These are phyloP conservation scores for Odontamblyopus rebecca DNA, from an alignment of 2,797 vertebrate genomes.

Conservation along the genomic window DNA sequence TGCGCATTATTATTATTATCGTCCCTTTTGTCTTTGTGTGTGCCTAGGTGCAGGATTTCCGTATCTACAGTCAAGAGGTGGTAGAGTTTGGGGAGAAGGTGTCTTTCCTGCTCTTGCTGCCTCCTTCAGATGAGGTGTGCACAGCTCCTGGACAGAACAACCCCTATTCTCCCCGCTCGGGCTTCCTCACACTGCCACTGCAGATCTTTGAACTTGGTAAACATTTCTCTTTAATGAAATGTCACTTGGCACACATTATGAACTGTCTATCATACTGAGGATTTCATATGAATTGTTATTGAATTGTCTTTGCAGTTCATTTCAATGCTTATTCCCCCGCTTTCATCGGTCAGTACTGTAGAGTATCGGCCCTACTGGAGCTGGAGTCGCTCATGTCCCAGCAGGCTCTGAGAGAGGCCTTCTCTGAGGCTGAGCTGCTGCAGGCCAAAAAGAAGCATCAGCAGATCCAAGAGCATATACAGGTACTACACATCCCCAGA, in stretches of 20 bases:
- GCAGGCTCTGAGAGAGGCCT: slow-evolving; percentile 89
- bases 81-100: slow-evolving; percentile 88
- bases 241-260: neutral
- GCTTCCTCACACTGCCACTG: slow-evolving; percentile 87
- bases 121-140: slow-evolving; percentile 89
- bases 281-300: neutral
- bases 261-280: neutral
- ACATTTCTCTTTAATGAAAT: neutral
- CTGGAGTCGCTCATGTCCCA: slow-evolving; percentile 90
- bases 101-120: slow-evolving; percentile 88
- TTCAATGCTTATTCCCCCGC: slow-evolving; percentile 84
- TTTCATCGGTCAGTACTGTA: slow-evolving; percentile 89
- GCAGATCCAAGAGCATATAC: slow-evolving; percentile 87
- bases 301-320: slow-evolving; percentile 76
- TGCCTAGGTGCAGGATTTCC: slow-evolving; percentile 86
- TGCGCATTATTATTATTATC: too few species aligned
- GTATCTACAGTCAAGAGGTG: slow-evolving; percentile 89
- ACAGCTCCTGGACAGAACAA: slow-evolving; percentile 89
- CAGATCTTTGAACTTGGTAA: slow-evolving; percentile 92
- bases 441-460: slow-evolving; percentile 88
- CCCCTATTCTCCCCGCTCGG: slow-evolving; percentile 83
- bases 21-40: slow-evolving; percentile 5
- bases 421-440: slow-evolving; percentile 85
- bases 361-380: slow-evolving; percentile 86
- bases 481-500: slow-evolving; percentile 69